These are phyloP conservation scores for Dipus sagitta DNA, from an alignment of 2,797 vertebrate species.

Conservation along the genomic window DNA sequence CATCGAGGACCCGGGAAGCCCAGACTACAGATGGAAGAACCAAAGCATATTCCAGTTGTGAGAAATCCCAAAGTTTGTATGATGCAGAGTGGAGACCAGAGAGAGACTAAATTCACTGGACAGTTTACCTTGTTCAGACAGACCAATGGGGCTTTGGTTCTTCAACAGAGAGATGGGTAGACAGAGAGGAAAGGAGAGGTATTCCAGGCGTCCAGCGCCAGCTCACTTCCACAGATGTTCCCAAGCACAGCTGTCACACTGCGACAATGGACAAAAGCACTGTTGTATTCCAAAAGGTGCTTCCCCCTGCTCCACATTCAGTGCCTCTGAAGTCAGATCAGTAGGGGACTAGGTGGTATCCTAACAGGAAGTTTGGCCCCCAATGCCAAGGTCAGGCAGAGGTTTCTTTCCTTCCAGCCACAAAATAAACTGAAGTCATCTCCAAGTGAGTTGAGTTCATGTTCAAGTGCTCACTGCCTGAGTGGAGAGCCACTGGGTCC, in stretches of 20 bases:
- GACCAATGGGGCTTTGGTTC: not conserved
- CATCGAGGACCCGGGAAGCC: not conserved
- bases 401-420: not conserved
- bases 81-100: not conserved
- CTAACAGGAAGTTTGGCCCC: not conserved
- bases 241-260: not conserved
- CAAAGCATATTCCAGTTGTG: not conserved
- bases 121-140: not conserved
- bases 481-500: not conserved
- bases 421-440: not conserved
- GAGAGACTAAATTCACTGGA: not conserved
- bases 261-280: not conserved
- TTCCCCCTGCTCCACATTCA: not conserved
- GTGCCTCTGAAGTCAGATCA: not conserved
- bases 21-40: not conserved
- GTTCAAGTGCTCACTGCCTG: not conserved
- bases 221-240: accelerated
- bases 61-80: not conserved
- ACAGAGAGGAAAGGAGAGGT: not conserved
- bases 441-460: not conserved
- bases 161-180: not conserved
- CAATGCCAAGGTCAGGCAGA: not conserved
- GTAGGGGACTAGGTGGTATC: accelerated
- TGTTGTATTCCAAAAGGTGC: not conserved
- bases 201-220: not conserved